Evolutionary conservation across 2,113 vertebrate species (phyloP).

Genomic region (Coryphaenoides rupestris): DNA sequence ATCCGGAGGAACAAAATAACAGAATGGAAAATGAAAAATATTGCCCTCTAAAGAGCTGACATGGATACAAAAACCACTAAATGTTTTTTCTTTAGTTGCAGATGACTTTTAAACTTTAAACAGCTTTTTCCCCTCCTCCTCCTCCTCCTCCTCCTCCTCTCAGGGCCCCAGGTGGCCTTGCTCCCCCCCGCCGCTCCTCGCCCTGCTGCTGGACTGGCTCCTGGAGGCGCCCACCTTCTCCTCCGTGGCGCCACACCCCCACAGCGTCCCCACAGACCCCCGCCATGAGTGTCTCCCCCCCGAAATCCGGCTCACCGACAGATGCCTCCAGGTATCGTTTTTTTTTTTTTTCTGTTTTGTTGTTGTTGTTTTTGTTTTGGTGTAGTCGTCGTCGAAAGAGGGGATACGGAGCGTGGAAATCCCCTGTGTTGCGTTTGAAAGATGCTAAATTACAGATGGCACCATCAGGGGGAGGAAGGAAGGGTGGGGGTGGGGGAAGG

Average conservation of each 20-base stretch:
- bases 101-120: not conserved
- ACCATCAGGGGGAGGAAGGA: too few species aligned
- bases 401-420: not conserved
- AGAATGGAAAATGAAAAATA: too few species aligned
- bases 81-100: not conserved
- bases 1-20: too few species aligned
- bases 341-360: too few species aligned
- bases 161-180: conserved; percentile 64
- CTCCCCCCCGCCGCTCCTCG: conserved; percentile 73
- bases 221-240: conserved; percentile 68
- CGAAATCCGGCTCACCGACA: conserved; percentile 65
- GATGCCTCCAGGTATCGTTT: conserved; percentile 78
- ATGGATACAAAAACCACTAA: not conserved
- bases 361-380: not conserved
- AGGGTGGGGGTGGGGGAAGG: not conserved
- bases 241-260: conserved; percentile 45
- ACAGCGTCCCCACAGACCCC: conserved; percentile 26
- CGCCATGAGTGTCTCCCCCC: conserved; percentile 50
- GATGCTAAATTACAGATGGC: not conserved
- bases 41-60: too few species aligned
- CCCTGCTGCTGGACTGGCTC: conserved; percentile 82
- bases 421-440: not conserved
- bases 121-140: not conserved
- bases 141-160: conserved; percentile 2
- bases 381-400: not conserved